Evolutionary conservation across 2,888 invertebrate genomes (phyloP).

Genomic region (Piscicola geometra): DNA sequence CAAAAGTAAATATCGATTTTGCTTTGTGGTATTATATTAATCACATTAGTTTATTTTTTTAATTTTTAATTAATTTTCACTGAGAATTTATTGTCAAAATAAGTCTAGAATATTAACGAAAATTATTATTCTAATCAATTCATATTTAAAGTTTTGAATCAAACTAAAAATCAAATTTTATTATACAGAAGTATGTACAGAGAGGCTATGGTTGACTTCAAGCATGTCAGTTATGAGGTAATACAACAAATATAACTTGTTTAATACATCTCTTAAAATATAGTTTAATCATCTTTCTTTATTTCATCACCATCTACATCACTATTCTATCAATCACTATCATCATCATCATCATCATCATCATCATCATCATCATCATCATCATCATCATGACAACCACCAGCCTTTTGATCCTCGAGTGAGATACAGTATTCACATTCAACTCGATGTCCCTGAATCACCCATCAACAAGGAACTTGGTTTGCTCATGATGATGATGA

Average conservation of each 20-base stretch:
- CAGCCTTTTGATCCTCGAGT: conserved; percentile 10
- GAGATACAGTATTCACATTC: conserved; percentile 18
- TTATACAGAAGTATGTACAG: background rate
- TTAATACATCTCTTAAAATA: no score
- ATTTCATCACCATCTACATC: conserved; percentile 23
- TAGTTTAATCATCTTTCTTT: no score
- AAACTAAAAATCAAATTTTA: no score
- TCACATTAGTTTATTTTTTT: background rate
- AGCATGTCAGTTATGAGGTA: background rate
- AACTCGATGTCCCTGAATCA: conserved; percentile 22
- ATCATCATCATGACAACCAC: conserved; percentile 3
- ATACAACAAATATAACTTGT: background rate
- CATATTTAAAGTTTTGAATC: no score
- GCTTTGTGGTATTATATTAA: background rate
- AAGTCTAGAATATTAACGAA: no score
- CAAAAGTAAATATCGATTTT: conserved; percentile 2
- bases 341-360: conserved; percentile 31
- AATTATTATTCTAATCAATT: no score
- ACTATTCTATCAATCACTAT: conserved; percentile 13
- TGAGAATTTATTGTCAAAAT: no score
- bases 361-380: conserved; percentile 32
- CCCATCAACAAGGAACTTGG: conserved; percentile 5
- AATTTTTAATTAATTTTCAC: background rate
- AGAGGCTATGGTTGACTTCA: background rate
- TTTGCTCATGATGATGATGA: background rate